Evolutionary conservation across 2,888 invertebrate species (phyloP).

Genomic region (Synanthedon vespiformis): DNA sequence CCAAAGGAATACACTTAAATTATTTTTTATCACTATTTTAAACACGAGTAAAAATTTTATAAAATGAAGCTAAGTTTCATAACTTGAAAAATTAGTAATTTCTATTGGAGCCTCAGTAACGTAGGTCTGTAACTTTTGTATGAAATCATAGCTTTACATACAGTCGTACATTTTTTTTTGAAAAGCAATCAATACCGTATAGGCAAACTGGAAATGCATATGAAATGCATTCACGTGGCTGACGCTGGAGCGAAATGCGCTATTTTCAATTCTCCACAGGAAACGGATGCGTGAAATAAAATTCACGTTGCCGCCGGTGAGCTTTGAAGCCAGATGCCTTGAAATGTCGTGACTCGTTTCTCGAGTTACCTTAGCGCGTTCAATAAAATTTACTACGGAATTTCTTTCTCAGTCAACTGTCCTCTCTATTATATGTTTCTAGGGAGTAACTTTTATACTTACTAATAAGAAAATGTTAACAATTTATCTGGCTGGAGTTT

Average conservation of each 20-base stretch:
- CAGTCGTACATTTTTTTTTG: not conserved
- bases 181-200: constrained; percentile 1
- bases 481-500: too few species aligned
- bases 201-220: constrained; percentile 4
- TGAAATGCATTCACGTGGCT: not conserved
- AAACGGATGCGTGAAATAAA: constrained; percentile 39
- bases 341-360: constrained; percentile 12
- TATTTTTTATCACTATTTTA: not conserved
- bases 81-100: too few species aligned
- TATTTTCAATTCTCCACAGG: constrained; percentile 27
- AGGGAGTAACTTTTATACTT: too few species aligned
- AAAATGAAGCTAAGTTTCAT: not conserved
- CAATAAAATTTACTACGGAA: not conserved
- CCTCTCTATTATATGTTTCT: too few species aligned
- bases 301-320: constrained; percentile 33
- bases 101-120: too few species aligned
- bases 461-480: too few species aligned
- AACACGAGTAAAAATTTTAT: constrained; percentile 9
- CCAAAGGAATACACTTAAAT: too few species aligned
- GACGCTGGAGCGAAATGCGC: constrained; percentile 13
- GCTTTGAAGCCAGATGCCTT: constrained; percentile 26
- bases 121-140: too few species aligned
- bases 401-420: not conserved
- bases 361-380: constrained; percentile 1
- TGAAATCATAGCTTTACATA: too few species aligned